Evolutionary conservation across 2,113 vertebrate species (phyloP).

Genomic region (Pomatorhinus ruficollis): DNA sequence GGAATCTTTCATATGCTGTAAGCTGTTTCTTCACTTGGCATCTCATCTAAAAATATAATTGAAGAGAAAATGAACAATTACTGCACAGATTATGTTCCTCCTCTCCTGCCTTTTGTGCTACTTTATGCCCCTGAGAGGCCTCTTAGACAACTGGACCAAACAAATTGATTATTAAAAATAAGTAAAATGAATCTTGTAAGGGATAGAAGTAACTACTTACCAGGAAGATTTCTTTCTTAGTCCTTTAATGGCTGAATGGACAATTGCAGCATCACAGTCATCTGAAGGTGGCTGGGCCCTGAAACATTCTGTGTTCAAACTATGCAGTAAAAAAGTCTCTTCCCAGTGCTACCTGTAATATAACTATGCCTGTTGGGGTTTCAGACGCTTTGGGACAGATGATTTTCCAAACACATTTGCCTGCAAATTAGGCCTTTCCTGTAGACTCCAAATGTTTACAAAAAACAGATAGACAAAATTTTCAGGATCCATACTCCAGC

Average conservation of each 20-base stretch:
- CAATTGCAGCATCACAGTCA: neutral
- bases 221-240: neutral
- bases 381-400: neutral
- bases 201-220: neutral
- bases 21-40: neutral
- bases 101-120: neutral
- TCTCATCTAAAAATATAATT: neutral
- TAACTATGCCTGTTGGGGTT: neutral
- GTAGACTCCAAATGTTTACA: neutral
- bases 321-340: neutral
- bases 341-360: neutral
- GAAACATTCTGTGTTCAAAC: neutral
- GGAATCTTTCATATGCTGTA: neutral
- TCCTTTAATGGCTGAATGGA: neutral
- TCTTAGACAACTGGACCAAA: neutral
- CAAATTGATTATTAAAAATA: neutral
- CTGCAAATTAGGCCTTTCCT: neutral
- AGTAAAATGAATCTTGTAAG: neutral
- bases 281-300: neutral
- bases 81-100: neutral
- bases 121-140: neutral
- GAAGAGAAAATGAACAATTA: neutral
- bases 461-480: neutral
- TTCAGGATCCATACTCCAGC: neutral
- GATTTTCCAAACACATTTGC: neutral